Evolutionary conservation across 1,140 invertebrate genomes (phyloP).

Genomic region (Muscidifurax raptorellus): DNA sequence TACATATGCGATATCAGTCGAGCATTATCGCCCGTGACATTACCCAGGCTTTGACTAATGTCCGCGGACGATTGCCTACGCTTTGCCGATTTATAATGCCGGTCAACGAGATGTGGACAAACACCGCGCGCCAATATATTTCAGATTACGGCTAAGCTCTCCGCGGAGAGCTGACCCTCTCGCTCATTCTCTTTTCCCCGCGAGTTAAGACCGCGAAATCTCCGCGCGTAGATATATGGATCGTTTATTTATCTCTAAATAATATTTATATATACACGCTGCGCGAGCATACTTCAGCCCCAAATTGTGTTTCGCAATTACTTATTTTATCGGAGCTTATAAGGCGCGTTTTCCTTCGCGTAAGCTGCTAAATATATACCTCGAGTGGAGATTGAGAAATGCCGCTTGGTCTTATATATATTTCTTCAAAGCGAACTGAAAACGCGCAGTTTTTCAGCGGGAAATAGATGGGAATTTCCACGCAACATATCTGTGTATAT

Average conservation of each 20-base stretch:
- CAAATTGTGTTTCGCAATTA: conserved; percentile 19
- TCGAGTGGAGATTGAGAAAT: conserved; percentile 51
- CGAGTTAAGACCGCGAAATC: not conserved
- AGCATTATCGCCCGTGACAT: conserved; percentile 74
- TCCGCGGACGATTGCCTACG: conserved; percentile 74
- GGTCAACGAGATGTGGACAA: conserved; percentile 75
- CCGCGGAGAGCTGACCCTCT: conserved; percentile 47
- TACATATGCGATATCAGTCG: conserved; percentile 66
- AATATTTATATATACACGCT: conserved; percentile 41
- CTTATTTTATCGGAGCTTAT: conserved; percentile 27
- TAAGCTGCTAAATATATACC: not conserved
- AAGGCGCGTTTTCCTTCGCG: not conserved
- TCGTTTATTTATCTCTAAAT: conserved; percentile 51
- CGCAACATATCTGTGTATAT: not conserved
- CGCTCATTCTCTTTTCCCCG: not conserved
- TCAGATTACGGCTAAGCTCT: conserved; percentile 74
- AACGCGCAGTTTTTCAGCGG: not conserved
- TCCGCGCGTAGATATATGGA: conserved; percentile 19
- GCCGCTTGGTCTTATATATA: conserved; percentile 46
- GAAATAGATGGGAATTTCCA: not conserved
- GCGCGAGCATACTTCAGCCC: conserved; percentile 6
- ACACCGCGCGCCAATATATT: conserved; percentile 75
- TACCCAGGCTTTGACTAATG: conserved; percentile 74
- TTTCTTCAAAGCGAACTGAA: not conserved
- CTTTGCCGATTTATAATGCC: conserved; percentile 75